Conservation (phyloP, 2,113 vertebrate species). For the Corythoichthys haematopterus region DNA sequence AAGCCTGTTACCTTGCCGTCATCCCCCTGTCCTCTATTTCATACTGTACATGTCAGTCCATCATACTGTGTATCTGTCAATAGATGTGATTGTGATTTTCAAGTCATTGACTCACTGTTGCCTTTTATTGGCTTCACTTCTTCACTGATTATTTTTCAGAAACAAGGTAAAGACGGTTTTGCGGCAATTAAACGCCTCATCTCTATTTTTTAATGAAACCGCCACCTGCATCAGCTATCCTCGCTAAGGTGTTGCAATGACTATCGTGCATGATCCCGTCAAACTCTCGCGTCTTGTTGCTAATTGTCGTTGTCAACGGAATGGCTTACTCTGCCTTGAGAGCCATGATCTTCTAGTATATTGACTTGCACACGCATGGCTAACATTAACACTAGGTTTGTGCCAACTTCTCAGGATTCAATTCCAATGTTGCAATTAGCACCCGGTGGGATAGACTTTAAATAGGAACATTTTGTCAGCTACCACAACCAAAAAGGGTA, state of each 20-base stretch:
- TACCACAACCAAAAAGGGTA: conserved; percentile 34
- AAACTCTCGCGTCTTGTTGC: conserved; percentile 20
- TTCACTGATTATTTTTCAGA: conserved; percentile 30
- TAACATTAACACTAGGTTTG: conserved; percentile 31
- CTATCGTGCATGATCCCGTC: conserved; percentile 40
- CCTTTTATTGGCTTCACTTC: conserved; percentile 53
- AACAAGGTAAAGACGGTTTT: conserved; percentile 14
- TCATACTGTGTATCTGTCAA: conserved; percentile 16
- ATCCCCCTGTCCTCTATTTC: conserved; percentile 39
- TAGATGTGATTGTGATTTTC: conserved; percentile 36
- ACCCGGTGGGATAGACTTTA: conserved; percentile 8
- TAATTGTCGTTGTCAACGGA: conserved; percentile 30
- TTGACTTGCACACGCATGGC: conserved; percentile 16
- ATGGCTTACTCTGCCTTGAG: conserved; percentile 30
- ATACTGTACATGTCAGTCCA: conserved; percentile 39
- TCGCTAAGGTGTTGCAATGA: conserved; percentile 8
- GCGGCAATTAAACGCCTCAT: conserved; percentile 13
- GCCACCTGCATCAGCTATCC: conserved; percentile 25
- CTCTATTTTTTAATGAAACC: conserved; percentile 23
- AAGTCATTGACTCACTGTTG: conserved; percentile 55
- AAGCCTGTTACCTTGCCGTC: conserved; percentile 53
- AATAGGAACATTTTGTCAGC: conserved; percentile 13
- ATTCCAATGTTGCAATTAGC: conserved; percentile 10
- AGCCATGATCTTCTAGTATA: conserved; percentile 13
- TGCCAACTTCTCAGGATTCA: conserved; percentile 47